Evolutionary conservation across 2,113 vertebrate genomes (phyloP), one percentile per base, ranked within the genome.

Genomic region (Ardeotis arabs): DNA sequence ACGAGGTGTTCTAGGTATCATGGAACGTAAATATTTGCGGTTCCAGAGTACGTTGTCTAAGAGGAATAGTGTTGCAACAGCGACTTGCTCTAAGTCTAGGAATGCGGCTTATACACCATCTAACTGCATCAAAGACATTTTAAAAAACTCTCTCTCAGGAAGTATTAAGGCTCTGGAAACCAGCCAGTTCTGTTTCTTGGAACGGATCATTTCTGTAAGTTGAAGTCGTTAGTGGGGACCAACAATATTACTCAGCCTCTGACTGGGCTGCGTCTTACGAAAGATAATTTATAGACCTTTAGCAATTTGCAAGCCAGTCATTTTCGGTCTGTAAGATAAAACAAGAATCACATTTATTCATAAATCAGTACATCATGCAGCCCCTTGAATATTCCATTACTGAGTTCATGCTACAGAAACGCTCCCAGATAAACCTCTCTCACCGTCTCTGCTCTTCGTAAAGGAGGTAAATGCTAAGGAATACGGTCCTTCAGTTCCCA

Each of bases 341-440:
- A 91, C 67, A 89, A 93, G 88, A 93, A 49, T 11, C 14, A 33
- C 75, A 44, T 56, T 95, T 95, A 76, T 79, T 93, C 87, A 47
- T 20, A 1, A 41, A 85, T 84, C 39, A 95, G 75, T n/a, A 58
- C 63, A 67, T 59, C 59, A 70, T 0, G 3, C 44, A 77, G 39
- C 44, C 37, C 83, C 91, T 25, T 20, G 39, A 33, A 69, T 92
- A 80, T 84, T 69, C 87, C 55, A 59, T 78, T 70, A 80, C 63
- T 33, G 62, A 84, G 58, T 27, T 80, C 59, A 60, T 14, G 52
- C 69, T 87, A 41, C 62, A 68, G 85, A 80, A 89, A 72, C 0
- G 8, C 49, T 87, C 74, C 28, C 28, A 77, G 67, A 87, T 17
- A 82, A 88, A 77, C 56, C 68, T 45, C 68, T 18, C 15, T 50